Base-by-base conservation (phyloP, 2,888 invertebrate species). In the Alitta virens region DNA sequence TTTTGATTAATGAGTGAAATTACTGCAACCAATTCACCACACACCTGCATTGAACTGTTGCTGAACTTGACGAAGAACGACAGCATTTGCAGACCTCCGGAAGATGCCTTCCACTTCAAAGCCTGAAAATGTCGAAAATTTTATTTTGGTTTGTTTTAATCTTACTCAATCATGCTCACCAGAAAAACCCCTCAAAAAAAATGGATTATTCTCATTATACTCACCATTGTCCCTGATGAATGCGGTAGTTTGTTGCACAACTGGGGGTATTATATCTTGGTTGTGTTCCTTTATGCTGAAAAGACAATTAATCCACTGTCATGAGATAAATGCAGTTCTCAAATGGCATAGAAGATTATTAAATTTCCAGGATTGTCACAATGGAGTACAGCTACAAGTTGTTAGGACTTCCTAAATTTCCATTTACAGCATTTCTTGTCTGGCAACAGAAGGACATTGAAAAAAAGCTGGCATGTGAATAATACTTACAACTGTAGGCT, bases 71-170 rank as follows among this genome's bases (percentile, higher is more conserved):
- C 90, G 92, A 49, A 99, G 89, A 70, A 90, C 88, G 0, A 87
- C 82, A 64, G 91, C 89, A 79, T 91, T 93, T 0, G 94, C 93
- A 0, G 94, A 95, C 71, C 98, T 88, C 71, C 99, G 87, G 83
- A 99, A 99, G 75, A 99, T 88, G 1, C 99, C 99, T 82, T 98
- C 97, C 0, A 94, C 93, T 82, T 95, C 94, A 65, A 97, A 83
- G 51, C 92, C 94, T 91, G 79, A 70, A 81, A 80, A 67, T n/a
- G n/a, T n/a, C n/a, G n/a, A n/a, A n/a, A n/a, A n/a, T n/a, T n/a
- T n/a, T n/a, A n/a, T n/a, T n/a, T n/a, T n/a, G n/a, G n/a, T n/a
- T n/a, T n/a, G n/a, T n/a, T n/a, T n/a, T n/a, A n/a, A n/a, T n/a
- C n/a, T n/a, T n/a, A 51, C 18, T 51, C 12, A 51, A 51, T 40